Evolutionary conservation across 2,888 invertebrate genomes (phyloP).

Genomic region (Hedya salicella): DNA sequence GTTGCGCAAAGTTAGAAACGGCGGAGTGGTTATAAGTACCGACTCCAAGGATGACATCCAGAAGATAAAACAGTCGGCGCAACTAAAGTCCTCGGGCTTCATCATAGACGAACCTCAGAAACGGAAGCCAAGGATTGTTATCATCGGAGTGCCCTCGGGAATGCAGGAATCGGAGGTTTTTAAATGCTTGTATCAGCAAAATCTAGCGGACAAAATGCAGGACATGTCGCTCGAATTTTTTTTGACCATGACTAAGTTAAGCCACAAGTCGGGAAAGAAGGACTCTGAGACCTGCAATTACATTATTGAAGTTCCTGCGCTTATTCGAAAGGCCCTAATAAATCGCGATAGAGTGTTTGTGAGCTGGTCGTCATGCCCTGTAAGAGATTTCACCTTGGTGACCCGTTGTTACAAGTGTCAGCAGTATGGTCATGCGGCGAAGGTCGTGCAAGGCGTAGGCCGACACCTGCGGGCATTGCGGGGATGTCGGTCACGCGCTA

Average conservation of each 20-base stretch:
- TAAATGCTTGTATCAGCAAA: not conserved
- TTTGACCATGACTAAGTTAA: not conserved
- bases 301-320: not conserved
- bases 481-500: not conserved
- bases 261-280: constrained; percentile 11
- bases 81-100: not conserved
- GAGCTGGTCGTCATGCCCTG: not conserved
- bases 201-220: not conserved
- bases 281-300: constrained; percentile 2
- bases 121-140: not conserved
- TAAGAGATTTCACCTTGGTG: not conserved
- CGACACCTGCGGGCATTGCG: constrained; percentile 9
- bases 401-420: constrained; percentile 4
- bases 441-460: not conserved
- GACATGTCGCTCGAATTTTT: not conserved
- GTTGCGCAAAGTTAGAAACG: not conserved
- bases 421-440: constrained; percentile 1
- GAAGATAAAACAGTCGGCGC: not conserved
- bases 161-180: not conserved
- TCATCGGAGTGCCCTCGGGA: not conserved
- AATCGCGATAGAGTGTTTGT: not conserved
- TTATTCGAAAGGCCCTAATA: not conserved
- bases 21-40: constrained; percentile 1
- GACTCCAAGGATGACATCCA: not conserved
- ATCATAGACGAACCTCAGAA: not conserved